Base-by-base conservation (phyloP, 2,113 vertebrate genomes). In the Porphyrio hochstetteri region DNA sequence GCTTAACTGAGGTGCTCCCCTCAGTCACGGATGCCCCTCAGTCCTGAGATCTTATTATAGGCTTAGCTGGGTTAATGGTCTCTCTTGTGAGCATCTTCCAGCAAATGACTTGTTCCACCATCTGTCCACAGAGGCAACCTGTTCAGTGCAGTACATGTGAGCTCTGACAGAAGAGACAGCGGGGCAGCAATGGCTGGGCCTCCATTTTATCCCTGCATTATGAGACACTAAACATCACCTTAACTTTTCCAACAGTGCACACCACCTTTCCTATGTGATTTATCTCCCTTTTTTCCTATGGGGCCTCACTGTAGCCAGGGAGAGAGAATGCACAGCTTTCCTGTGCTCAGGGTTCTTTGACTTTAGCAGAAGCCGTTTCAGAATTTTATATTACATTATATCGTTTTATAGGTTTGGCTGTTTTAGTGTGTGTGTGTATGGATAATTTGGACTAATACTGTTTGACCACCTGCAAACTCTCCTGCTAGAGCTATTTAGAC, bases 101-200 rank as follows among this genome's bases (percentile, higher is more conserved):
- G 87, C 81, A 82, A 74, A 46, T 63, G 60, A 63, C 38, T 94
- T 91, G 67, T 90, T 91, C 46, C 89, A 85, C 96, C 90, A 87
- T 96, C 96, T 97, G 92, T 79, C 75, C 53, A 4, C 69, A 53
- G 82, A 50, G 42, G 11, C 19, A 75, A 3, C 78, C 65, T 56
- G 48, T 14, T 68, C 35, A 59, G 65, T 46, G 82, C 61, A 71
- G 46, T 42, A 55, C 56, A 5, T 3, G 14, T 28, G 87, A 75
- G 65, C 44, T 69, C 82, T 76, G 75, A 55, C 72, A 60, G 83
- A 48, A 35, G 63, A 70, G 50, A 48, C 35, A 50, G 4, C 23
- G 61, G 56, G 31, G 55, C 89, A 81, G n/a, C 9, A 67, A 5
- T 28, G 64, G 18, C 64, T 28, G 44, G 50, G 75, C 44, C 67